A percentile compares a stretch with the other conserved stretches of the same genome.
phyloP scores from a whole-genome alignment of 2,888 invertebrate species.

The Malacosoma neustria region DNA sequence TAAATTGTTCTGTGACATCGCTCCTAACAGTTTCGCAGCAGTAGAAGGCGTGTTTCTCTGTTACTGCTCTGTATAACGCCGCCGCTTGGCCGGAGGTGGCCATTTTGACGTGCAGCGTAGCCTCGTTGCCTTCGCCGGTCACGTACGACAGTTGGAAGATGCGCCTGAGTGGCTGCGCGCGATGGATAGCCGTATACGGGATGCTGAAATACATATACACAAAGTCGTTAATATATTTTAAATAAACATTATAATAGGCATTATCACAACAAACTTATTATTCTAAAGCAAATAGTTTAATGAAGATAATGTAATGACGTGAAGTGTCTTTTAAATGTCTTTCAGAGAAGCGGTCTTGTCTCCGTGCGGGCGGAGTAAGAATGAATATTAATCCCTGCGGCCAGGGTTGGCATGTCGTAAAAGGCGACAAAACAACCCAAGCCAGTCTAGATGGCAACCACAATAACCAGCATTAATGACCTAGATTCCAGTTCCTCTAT shows the following conservation, averaged over 20 bases:
- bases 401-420: too few relatives aligned
- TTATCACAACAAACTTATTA: neutral
- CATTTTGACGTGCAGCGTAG: conserved; percentile 84
- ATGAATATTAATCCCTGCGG: too few relatives aligned
- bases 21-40: conserved; percentile 93
- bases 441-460: too few relatives aligned
- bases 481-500: too few relatives aligned
- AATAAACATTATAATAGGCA: neutral
- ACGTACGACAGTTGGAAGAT: conserved; percentile 85
- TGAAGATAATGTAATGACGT: neutral
- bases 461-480: too few relatives aligned
- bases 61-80: conserved; percentile 88
- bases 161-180: conserved; percentile 83
- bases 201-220: conserved; percentile 74
- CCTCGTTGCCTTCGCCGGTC: conserved; percentile 79
- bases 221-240: too few relatives aligned
- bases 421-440: too few relatives aligned
- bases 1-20: conserved; percentile 91
- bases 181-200: conserved; percentile 87
- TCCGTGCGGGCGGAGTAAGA: too few relatives aligned
- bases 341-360: neutral
- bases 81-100: conserved; percentile 88
- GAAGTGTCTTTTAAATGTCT: neutral
- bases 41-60: conserved; percentile 94
- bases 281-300: neutral